Evolutionary conservation across 2,113 vertebrate species (phyloP), one percentile per base, ranked within the genome.

Genomic region (Mustela lutreola): DNA sequence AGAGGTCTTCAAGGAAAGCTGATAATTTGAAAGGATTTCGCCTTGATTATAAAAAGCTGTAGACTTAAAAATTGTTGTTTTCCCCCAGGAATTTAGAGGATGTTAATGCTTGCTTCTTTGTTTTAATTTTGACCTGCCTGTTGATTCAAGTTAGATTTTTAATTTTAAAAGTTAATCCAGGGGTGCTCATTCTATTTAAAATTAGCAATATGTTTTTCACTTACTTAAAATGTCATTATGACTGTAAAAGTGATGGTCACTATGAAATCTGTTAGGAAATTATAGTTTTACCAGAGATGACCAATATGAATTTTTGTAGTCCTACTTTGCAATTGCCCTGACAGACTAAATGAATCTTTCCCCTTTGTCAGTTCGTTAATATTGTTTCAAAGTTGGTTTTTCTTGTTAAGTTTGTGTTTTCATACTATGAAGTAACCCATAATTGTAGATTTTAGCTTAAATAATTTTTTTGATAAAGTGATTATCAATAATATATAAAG

Each of bases 131-230:
- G 50, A 78, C 21, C 16, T 88, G 5, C 21, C 16, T 88, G 5
- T 31, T 78, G 78, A 92, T 71, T 58, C 2, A 10, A 78, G 45
- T 50, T 48, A 86, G 62, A 82, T 71, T 92, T 73, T 80, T 89
- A 83, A 88, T 83, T 87, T 95, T 83, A 28, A 91, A 88, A 39
- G 19, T 92, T 92, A 94, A 94, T 50, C 39, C 62, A 71, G 2
- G 87, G 16, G 56, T 60, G 11, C 28, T 67, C 36, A 67, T 92
- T 94, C 48, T 85, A 22, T 67, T 91, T 39, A 70, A 73, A 94
- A 67, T 88, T 92, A 91, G 58, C 60, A 45, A 18, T 71, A 28
- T 89, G 33, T 50, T 95, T 88, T 58, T 70, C 28, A n/a, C 88
- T 78, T 92, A 83, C 50, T 95, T 92, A 53, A n/a, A 53, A 71